These are phyloP conservation scores for Oscheius sp. DNA, from an alignment of 1,140 invertebrate genomes.

Conservation along the genomic window DNA sequence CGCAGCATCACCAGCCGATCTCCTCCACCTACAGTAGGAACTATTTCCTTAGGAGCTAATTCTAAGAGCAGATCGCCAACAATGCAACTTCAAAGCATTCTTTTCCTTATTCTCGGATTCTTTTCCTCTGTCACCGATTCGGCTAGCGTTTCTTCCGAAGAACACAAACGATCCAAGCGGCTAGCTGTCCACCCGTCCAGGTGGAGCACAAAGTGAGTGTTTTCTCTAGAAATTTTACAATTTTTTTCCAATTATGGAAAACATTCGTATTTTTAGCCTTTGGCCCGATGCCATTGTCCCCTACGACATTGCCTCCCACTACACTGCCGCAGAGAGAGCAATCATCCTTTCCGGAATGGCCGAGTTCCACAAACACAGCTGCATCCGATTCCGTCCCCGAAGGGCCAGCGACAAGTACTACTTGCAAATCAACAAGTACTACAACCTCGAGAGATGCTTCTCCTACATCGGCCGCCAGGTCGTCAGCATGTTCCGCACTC, in stretches of 20 bases:
- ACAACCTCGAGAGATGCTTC: slow-evolving; percentile 25
- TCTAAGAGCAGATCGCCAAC: too few relatives aligned
- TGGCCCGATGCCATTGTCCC: slow-evolving; percentile 29
- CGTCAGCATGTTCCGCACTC: slow-evolving; percentile 18
- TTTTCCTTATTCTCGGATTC: neutral
- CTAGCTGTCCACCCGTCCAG: slow-evolving; percentile 2
- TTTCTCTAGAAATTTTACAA: neutral
- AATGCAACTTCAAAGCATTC: neutral
- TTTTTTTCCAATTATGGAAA: neutral
- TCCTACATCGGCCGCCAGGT: slow-evolving; percentile 29
- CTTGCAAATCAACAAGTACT: slow-evolving; percentile 30
- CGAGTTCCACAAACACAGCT: slow-evolving; percentile 21
- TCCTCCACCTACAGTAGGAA: too few relatives aligned
- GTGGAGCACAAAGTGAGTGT: slow-evolving; percentile 1
- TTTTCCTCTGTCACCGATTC: too few relatives aligned
- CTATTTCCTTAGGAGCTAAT: neutral
- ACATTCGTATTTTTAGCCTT: slow-evolving; percentile 19
- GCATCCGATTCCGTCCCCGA: slow-evolving; percentile 30
- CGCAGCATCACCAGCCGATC: neutral
- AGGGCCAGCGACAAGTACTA: slow-evolving; percentile 15
- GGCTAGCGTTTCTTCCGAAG: neutral
- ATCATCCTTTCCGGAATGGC: slow-evolving; percentile 21
- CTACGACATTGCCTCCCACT: slow-evolving; percentile 35
- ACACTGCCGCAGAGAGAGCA: neutral
- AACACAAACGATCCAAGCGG: neutral